Percentiles rank a stretch among this genome's conserved stretches.
Evolutionary conservation across 2,797 vertebrate genomes (phyloP).

Genomic region (Xiphophorus birchmanni): DNA sequence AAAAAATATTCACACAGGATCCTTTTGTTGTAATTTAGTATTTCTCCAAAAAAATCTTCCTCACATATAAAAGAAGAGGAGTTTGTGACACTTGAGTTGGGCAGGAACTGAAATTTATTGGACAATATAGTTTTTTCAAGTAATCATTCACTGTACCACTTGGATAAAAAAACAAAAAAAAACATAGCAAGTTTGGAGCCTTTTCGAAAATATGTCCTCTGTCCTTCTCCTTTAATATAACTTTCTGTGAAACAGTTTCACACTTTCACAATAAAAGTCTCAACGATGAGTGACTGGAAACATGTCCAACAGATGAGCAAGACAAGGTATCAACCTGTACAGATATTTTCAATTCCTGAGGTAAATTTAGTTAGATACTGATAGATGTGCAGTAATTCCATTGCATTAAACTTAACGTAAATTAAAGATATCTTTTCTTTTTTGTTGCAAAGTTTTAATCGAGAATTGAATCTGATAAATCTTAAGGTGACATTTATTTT

Average conservation of each 20-base stretch:
- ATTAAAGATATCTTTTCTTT: not conserved
- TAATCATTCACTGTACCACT: not conserved
- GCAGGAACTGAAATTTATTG: not conserved
- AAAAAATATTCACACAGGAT: not conserved
- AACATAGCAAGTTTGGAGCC: not conserved
- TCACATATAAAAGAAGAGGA: not conserved
- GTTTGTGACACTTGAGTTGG: not conserved
- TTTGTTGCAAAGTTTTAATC: not conserved
- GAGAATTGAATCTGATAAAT: not conserved
- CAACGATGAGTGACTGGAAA: not conserved
- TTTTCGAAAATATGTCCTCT: not conserved
- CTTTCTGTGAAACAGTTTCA: not conserved
- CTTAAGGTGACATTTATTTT: not conserved
- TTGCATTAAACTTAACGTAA: not conserved
- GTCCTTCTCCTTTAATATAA: not conserved
- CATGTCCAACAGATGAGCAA: not conserved
- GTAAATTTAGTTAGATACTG: not conserved
- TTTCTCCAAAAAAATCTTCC: not conserved
- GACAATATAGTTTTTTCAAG: not conserved
- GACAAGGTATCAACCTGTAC: not conserved
- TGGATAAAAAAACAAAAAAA: not conserved
- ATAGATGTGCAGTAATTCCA: not conserved
- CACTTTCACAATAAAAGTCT: not conserved
- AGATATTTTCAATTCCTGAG: not conserved
- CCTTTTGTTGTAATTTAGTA: not conserved